phyloP scores from a whole-genome alignment of 1,140 invertebrate species.

The Melanaphis sacchari region DNA sequence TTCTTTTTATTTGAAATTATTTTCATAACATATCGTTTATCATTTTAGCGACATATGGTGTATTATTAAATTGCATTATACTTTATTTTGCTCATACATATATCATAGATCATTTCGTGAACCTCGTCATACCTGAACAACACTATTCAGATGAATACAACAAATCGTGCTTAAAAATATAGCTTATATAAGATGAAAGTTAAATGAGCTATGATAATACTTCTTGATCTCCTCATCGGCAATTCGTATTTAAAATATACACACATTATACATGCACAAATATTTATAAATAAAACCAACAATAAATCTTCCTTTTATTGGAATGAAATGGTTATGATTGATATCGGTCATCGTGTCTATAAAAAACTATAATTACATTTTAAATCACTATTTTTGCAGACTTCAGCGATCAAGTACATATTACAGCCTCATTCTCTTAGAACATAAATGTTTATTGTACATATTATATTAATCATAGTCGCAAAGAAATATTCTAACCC shows the following conservation, averaged over 20 bases:
- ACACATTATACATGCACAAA: not conserved
- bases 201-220: not conserved
- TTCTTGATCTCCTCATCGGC: not conserved
- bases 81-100: too few relatives aligned
- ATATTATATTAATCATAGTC: not conserved
- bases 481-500: not conserved
- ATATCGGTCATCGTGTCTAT: not conserved
- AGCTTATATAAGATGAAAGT: not conserved
- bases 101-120: too few relatives aligned
- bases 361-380: not conserved
- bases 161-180: too few relatives aligned
- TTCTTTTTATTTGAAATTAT: not conserved
- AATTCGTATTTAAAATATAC: not conserved
- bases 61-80: too few relatives aligned
- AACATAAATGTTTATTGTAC: not conserved
- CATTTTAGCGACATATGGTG: not conserved
- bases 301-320: not conserved
- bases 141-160: not conserved
- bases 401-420: not conserved
- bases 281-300: not conserved
- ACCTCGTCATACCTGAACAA: too few relatives aligned
- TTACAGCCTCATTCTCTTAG: not conserved
- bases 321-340: not conserved
- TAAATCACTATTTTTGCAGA: not conserved
- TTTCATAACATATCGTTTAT: not conserved